Percentiles rank a stretch among this genome's conserved stretches.
phyloP scores from a whole-genome alignment of 2,797 vertebrate species.

The Melopsittacus undulatus region DNA sequence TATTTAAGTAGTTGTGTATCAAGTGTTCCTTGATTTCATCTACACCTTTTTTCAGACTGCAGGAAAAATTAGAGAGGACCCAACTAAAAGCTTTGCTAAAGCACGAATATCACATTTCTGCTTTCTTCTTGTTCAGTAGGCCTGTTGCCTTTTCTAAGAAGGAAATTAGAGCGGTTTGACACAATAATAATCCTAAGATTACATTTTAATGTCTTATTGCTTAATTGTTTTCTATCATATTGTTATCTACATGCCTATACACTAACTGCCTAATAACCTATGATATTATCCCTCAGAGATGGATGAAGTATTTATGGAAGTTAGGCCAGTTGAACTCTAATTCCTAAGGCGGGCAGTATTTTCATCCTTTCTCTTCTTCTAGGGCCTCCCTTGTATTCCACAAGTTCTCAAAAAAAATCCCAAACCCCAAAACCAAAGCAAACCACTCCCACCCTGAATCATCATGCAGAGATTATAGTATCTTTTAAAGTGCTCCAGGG shows the following conservation, averaged over 20 bases:
- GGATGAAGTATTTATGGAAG: not conserved
- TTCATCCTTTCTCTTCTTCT: not conserved
- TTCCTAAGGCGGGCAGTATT: not conserved
- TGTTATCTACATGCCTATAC: not conserved
- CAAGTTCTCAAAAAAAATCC: not conserved
- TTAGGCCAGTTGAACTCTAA: not conserved
- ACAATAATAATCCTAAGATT: not conserved
- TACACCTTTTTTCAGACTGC: not conserved
- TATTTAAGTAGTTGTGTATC: not conserved
- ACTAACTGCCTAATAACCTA: not conserved
- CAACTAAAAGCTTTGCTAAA: not conserved
- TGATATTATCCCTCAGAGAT: not conserved
- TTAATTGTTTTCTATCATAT: not conserved
- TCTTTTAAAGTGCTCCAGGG: not conserved
- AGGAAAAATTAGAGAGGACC: not conserved
- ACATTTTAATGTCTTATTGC: not conserved
- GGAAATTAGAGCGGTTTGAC: not conserved
- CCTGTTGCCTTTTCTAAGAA: not conserved
- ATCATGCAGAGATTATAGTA: not conserved
- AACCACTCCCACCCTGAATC: not conserved
- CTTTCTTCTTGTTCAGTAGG: not conserved
- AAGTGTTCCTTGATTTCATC: not conserved
- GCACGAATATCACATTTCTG: not conserved
- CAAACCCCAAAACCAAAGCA: not conserved
- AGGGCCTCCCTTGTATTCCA: not conserved